Conservation (phyloP, 2,888 invertebrate species). For the Eretmocerus hayati region DNA sequence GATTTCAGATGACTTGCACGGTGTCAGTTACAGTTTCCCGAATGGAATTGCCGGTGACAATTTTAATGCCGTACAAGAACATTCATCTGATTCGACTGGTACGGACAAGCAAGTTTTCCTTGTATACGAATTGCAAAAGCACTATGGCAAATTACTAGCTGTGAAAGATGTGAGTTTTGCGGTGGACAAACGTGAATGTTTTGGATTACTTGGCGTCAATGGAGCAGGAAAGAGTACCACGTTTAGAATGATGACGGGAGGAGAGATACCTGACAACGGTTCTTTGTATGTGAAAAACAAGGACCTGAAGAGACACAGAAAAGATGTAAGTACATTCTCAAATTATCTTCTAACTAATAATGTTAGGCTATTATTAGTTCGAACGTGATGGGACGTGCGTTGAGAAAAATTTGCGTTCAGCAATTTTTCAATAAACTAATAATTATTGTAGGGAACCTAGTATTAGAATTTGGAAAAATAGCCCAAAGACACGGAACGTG, state of each 20-base stretch:
- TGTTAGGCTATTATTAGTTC: no score
- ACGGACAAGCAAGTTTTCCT: slow-evolving; percentile 43
- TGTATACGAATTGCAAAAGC: slow-evolving; percentile 61
- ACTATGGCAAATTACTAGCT: slow-evolving; percentile 66
- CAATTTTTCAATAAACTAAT: no score
- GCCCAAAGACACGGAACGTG: no score
- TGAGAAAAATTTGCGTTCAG: no score
- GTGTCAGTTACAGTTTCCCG: neutral
- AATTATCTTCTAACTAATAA: no score
- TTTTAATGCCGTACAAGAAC: neutral
- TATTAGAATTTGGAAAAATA: no score
- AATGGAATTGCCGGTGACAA: neutral
- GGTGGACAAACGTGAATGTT: slow-evolving; percentile 68
- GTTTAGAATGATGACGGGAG: slow-evolving; percentile 86
- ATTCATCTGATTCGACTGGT: neutral
- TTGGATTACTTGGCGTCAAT: slow-evolving; percentile 76
- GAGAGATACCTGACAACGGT: slow-evolving; percentile 50
- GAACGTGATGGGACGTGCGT: no score
- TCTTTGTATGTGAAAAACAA: slow-evolving; percentile 34
- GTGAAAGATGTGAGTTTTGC: slow-evolving; percentile 70
- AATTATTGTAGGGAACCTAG: no score
- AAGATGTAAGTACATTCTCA: slow-evolving; percentile 29
- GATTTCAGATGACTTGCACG: neutral
- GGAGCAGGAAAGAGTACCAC: slow-evolving; percentile 85
- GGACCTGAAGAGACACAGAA: slow-evolving; percentile 28